Conservation (phyloP, 2,888 invertebrate genomes). For the Ectemnius cavifrons region DNA sequence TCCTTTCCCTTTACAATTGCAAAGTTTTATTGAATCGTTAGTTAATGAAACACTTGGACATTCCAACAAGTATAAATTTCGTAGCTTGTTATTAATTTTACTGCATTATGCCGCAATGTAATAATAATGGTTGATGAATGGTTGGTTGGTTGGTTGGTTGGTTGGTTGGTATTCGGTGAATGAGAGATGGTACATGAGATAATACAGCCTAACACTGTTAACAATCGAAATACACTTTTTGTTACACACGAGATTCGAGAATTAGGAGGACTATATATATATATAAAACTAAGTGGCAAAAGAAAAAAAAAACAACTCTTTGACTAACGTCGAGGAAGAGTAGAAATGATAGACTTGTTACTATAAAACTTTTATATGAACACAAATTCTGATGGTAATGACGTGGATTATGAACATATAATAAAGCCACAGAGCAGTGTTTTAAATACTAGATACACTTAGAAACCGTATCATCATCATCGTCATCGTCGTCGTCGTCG, state of each 20-base stretch:
- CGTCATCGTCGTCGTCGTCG: too few species aligned
- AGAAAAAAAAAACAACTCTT: constrained; percentile 16
- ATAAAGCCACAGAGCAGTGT: constrained; percentile 41
- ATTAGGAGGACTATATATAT: neutral
- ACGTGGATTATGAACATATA: constrained; percentile 31
- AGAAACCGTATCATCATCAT: constrained; percentile 19
- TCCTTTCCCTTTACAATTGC: too few species aligned
- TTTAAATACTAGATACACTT: constrained; percentile 29
- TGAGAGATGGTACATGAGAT: too few species aligned
- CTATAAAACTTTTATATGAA: constrained; percentile 33
- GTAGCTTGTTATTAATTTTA: neutral
- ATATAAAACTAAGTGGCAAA: neutral
- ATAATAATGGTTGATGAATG: too few species aligned
- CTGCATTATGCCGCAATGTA: too few species aligned
- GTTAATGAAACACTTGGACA: constrained; percentile 2
- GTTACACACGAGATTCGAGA: too few species aligned
- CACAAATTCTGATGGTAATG: constrained; percentile 40
- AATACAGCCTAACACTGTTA: too few species aligned
- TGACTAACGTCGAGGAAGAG: constrained; percentile 10
- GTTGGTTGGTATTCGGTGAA: too few species aligned
- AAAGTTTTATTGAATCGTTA: neutral
- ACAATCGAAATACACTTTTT: too few species aligned
- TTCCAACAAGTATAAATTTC: constrained; percentile 1
- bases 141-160: too few species aligned
- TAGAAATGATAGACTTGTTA: constrained; percentile 23